These are phyloP conservation scores for Tachystola acroxantha DNA, from an alignment of 2,888 invertebrate genomes.

Conservation along the genomic window DNA sequence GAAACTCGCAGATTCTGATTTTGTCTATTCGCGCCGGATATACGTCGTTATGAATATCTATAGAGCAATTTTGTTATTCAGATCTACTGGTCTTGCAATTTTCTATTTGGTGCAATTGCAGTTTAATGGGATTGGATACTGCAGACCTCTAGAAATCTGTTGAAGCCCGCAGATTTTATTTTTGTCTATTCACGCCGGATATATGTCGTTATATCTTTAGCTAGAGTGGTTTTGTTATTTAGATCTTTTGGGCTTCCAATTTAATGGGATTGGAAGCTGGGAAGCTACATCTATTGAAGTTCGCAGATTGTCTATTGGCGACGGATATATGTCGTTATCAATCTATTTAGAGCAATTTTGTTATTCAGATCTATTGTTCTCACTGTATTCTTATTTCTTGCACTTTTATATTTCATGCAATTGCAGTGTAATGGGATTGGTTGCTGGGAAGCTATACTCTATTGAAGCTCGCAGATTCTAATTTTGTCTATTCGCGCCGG, in stretches of 20 bases:
- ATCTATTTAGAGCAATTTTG: constrained; percentile 62
- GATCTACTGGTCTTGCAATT: too few relatives aligned
- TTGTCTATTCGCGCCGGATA: constrained; percentile 41
- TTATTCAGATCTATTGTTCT: constrained; percentile 51
- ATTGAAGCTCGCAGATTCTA: constrained; percentile 51
- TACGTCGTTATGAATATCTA: constrained; percentile 57
- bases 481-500: too few relatives aligned
- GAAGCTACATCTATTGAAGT: too few relatives aligned
- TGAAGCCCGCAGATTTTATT: too few relatives aligned
- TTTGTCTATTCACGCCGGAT: too few relatives aligned
- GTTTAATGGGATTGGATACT: too few relatives aligned
- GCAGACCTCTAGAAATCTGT: too few relatives aligned
- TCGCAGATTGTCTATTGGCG: constrained; percentile 7
- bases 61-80: constrained; percentile 64
- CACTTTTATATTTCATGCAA: constrained; percentile 43
- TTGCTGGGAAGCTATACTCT: neutral
- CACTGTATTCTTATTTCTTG: constrained; percentile 23
- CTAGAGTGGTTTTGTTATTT: too few relatives aligned
- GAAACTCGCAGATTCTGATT: constrained; percentile 16
- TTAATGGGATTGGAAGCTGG: too few relatives aligned
- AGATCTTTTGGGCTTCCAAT: too few relatives aligned
- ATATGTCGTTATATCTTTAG: too few relatives aligned
- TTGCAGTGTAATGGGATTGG: constrained; percentile 21
- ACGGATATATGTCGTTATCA: constrained; percentile 62
- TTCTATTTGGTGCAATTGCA: too few relatives aligned